Base-by-base conservation (phyloP, 2,113 vertebrate species). In the Xenotilapia longispinis region DNA sequence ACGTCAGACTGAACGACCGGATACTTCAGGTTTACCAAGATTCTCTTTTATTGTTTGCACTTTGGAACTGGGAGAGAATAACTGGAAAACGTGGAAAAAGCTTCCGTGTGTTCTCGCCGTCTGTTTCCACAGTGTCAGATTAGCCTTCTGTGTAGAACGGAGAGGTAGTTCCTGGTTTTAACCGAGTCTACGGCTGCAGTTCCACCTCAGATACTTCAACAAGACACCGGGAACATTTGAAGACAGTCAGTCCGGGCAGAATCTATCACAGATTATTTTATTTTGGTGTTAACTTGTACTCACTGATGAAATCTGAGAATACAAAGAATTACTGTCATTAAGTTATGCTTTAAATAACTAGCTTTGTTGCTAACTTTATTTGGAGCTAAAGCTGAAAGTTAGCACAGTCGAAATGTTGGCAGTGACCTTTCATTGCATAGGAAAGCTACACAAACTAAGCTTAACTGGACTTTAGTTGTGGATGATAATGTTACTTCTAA, bases 21-120 rank as follows among this genome's bases (percentile, higher is more conserved):
- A 33, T 40, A 26, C 53, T 75, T 85, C 51, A 81, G 6, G 73
- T 21, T 15, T 19, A 78, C 60, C 28, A 5, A 26, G 38, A 51
- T 63, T 81, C 49, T 57, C 86, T 28, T 78, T 78, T 51, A 60
- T 40, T 80, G n/a, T 55, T 70, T 80, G 70, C 78, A 53, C 40
- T 55, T 9, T 26, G 21, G 65, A 82, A 42, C 15, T 14, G 23
- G 33, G 23, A 78, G 58, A 14, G 47, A 53, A 78, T 78, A 14
- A 78, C 42, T 49, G 26, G 26, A 78, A 78, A 78, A 31, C 6
- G 15, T 31, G 73, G 26, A 51, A 31, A 15, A 51, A 78, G 63
- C n/a, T 19, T 2, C 40, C 36, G 9, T 1, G 13, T 4, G 19
- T 31, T 49, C 19, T 15, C 6, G 3, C 33, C 26, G 8, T 47